phyloP scores from a whole-genome alignment of 2,888 invertebrate species.

The Drosophila quasianomalipes region DNA sequence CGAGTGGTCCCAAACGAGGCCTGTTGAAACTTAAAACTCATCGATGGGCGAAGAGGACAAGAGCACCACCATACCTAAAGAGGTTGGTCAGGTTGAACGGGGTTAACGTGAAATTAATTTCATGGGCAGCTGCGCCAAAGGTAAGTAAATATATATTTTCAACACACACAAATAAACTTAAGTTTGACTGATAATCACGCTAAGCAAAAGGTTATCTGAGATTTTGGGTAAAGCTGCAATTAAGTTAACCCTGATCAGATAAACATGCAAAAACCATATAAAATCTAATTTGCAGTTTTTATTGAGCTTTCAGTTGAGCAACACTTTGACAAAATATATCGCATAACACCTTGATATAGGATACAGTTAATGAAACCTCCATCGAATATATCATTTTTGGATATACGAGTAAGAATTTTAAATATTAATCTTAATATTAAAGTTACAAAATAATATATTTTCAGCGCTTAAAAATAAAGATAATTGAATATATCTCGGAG shows the following conservation, averaged over 20 bases:
- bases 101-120: conserved; percentile 43
- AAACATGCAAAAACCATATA: neutral
- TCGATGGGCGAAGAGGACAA: conserved; percentile 21
- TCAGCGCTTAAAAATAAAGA: neutral
- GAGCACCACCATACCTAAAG: conserved; percentile 15
- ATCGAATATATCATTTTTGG: neutral
- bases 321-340: neutral
- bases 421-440: neutral
- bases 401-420: neutral
- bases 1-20: conserved; percentile 16
- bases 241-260: neutral
- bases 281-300: neutral
- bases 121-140: neutral
- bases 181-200: neutral
- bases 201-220: neutral
- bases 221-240: neutral
- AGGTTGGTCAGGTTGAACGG: conserved; percentile 11
- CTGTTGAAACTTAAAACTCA: conserved; percentile 46
- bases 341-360: neutral
- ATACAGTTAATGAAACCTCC: neutral
- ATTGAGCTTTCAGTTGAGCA: neutral
- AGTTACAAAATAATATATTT: neutral
- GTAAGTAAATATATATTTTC: neutral
- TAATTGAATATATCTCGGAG: no score
- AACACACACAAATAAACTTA: neutral